Percentiles rank a stretch among this genome's conserved stretches.
These are phyloP conservation scores for Globodera rostochiensis DNA, from an alignment of 1,140 invertebrate genomes.

Conservation along the genomic window DNA sequence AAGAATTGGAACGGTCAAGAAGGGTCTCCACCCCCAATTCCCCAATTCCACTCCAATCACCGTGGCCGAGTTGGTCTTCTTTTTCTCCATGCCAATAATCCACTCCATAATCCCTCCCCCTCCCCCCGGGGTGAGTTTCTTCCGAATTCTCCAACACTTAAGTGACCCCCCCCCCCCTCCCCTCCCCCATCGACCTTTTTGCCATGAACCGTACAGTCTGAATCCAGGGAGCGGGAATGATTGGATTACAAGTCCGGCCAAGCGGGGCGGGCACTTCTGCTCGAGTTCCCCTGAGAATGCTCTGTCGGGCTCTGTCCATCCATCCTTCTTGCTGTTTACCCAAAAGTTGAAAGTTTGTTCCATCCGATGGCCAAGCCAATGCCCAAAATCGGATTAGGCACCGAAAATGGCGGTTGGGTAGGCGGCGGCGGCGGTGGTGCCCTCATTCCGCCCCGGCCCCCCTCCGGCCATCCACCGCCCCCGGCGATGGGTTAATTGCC, in stretches of 20 bases:
- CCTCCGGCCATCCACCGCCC: background rate
- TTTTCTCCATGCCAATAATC: background rate
- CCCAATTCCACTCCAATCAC: background rate
- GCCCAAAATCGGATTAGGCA: slow-evolving; percentile 9
- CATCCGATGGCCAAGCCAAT: background rate
- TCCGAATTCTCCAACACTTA: background rate
- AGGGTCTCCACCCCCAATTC: too few species aligned
- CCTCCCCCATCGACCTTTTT: background rate
- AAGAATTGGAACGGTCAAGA: too few species aligned
- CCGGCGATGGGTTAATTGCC: slow-evolving; percentile 7
- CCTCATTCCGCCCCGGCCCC: too few species aligned
- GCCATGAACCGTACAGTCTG: slow-evolving; percentile 3
- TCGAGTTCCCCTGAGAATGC: background rate
- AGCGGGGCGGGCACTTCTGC: slow-evolving; percentile 9
- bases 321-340: slow-evolving; percentile 5
- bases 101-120: background rate
- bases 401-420: slow-evolving; percentile 10
- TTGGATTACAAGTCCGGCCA: slow-evolving; percentile 11
- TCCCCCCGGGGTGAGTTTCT: background rate
- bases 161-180: background rate
- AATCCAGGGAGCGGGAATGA: background rate
- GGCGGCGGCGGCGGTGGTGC: too few species aligned
- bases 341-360: slow-evolving; percentile 13
- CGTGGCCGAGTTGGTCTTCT: background rate
- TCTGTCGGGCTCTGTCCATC: background rate